Conservation (phyloP, 2,797 vertebrate species). For the Pseudomugil tenellus region DNA sequence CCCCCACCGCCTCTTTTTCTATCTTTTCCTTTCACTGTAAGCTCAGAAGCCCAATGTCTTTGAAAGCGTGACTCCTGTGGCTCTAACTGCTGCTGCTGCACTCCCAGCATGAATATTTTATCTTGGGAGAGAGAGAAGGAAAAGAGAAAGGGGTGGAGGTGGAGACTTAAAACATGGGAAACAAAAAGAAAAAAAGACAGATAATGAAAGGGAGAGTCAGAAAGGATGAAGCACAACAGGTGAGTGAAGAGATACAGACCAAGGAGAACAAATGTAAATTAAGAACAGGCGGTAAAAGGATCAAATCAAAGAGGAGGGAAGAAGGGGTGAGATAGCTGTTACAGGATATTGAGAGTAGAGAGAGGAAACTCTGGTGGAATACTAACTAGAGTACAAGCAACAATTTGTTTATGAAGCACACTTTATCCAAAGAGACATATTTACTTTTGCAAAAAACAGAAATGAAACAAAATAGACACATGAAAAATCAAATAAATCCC, state of each 20-base stretch:
- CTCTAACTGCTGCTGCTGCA: slow-evolving; percentile 44
- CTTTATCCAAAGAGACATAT: slow-evolving; percentile 2
- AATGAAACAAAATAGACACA: not conserved
- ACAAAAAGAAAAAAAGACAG: slow-evolving; percentile 18
- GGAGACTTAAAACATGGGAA: not conserved
- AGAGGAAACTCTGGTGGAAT: slow-evolving; percentile 47
- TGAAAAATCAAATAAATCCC: not conserved
- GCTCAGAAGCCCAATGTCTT: slow-evolving; percentile 60
- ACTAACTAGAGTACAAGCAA: slow-evolving; percentile 44
- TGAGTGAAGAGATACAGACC: slow-evolving; percentile 33
- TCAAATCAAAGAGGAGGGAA: not conserved
- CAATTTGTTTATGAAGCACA: slow-evolving; percentile 27
- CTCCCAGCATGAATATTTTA: slow-evolving; percentile 75
- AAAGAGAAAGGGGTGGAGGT: not conserved
- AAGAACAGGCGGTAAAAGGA: slow-evolving; percentile 9
- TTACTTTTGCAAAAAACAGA: slow-evolving; percentile 4
- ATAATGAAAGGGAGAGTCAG: not conserved
- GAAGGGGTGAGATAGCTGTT: slow-evolving; percentile 29
- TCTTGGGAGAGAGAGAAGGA: slow-evolving; percentile 32
- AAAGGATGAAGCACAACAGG: slow-evolving; percentile 33
- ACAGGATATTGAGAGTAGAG: slow-evolving; percentile 15
- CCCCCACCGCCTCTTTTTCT: slow-evolving; percentile 9
- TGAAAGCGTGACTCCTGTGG: slow-evolving; percentile 67
- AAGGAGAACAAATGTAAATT: slow-evolving; percentile 28
- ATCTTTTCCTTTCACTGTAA: slow-evolving; percentile 16